phyloP scores from a whole-genome alignment of 2,113 vertebrate species.

The Prunella fulvescens region DNA sequence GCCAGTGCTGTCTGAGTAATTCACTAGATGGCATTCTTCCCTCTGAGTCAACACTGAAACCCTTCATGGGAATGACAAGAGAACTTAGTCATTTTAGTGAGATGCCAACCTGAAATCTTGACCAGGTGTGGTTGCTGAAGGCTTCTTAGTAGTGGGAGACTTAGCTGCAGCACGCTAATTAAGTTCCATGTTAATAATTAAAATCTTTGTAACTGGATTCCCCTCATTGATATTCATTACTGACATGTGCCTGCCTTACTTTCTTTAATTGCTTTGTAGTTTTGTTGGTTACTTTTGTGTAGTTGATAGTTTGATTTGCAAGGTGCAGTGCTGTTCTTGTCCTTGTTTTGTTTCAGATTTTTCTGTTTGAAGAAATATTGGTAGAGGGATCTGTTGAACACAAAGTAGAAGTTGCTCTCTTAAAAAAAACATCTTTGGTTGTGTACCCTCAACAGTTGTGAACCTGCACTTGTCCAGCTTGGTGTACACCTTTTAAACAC shows the following conservation, averaged over 20 bases:
- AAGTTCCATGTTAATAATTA: conserved; percentile 35
- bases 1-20: not conserved
- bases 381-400: not conserved
- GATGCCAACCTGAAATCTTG: not conserved
- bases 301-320: not conserved
- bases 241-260: not conserved
- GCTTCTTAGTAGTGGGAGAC: not conserved
- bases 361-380: not conserved
- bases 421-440: accelerated
- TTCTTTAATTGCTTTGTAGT: not conserved
- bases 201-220: not conserved
- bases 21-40: not conserved
- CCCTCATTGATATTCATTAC: not conserved
- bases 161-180: not conserved
- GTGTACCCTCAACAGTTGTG: not conserved
- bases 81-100: not conserved
- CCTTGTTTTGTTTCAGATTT: not conserved
- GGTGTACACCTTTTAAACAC: not conserved
- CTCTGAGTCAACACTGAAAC: not conserved
- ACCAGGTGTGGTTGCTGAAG: not conserved
- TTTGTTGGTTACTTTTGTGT: not conserved
- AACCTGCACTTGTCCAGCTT: not conserved
- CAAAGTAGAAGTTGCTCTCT: not conserved
- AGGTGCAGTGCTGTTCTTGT: not conserved
- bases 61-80: not conserved